Evolutionary conservation across 2,113 vertebrate species (phyloP), one percentile per base, ranked within the genome.

Genomic region (Pituophis catenifer): DNA sequence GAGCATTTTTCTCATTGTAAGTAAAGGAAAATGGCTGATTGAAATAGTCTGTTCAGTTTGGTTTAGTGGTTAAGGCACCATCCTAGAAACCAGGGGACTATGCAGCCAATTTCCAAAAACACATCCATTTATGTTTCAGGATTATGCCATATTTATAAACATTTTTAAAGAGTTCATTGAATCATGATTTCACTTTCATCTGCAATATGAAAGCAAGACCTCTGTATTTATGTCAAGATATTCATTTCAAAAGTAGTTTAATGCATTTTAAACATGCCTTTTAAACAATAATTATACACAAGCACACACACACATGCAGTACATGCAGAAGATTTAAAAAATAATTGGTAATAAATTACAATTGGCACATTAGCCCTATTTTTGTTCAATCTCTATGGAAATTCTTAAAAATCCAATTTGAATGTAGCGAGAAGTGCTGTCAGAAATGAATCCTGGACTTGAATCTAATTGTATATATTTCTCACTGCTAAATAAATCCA

Each of bases 1-100:
- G 53, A 94, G 54, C 50, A 65, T 90, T 93, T 92, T 86, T 26
- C 15, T 55, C 62, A 10, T 92, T 89, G 62, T 54, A 48, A 92
- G 0, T 52, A 58, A 29, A 88, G 11, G 17, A 48, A 94, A 91
- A 38, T 33, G 75, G 1, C n/a, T 93, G 62, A 50, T 90, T 50
- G 48, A 59, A 13, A 50, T 12, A 52, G 75, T 23, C 57, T 50
- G 0, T 91, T 90, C 89, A 44, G 11, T 65, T 65, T 65, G 62
- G 62, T 65, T n/a, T n/a, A 65, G 62, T n/a, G 65, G 29, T 15
- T 70, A 70, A 70, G 65, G 5, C 1, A 0, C 12, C 29, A 70
- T 15, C 29, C 26, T 70, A 15, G 29, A n/a, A 70, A 70, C 65
- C 65, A 70, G 65, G 29, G 24, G 29, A 70, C 65, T 70, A 44